Evolutionary conservation across 2,113 vertebrate species (phyloP).

Genomic region (Nycticorax nycticorax): DNA sequence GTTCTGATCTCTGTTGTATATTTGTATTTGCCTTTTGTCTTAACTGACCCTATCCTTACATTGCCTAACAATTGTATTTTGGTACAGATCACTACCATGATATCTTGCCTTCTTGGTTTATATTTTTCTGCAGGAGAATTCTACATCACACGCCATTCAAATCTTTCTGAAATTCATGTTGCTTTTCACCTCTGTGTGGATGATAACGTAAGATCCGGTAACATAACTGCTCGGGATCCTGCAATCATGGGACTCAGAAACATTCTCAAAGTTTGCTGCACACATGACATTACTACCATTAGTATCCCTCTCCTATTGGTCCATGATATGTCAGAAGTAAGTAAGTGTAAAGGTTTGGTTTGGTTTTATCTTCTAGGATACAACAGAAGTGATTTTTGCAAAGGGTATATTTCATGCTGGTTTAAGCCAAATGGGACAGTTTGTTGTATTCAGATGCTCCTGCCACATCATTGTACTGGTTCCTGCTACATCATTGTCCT

Average conservation of each 20-base stretch:
- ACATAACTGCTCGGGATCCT: slow-evolving; percentile 92
- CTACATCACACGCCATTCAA: slow-evolving; percentile 94
- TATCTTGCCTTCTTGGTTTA: not conserved
- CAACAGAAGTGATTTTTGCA: not conserved
- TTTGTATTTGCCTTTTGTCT: not conserved
- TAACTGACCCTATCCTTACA: not conserved
- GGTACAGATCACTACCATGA: not conserved
- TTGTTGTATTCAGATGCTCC: not conserved
- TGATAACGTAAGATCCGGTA: slow-evolving; percentile 91
- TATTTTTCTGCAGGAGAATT: slow-evolving; percentile 86
- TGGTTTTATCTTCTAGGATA: not conserved
- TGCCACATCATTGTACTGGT: not conserved
- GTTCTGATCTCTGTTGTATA: not conserved
- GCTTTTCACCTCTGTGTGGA: slow-evolving; percentile 98
- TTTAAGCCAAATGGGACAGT: not conserved
- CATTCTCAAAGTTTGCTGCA: slow-evolving; percentile 98
- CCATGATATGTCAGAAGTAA: slow-evolving; percentile 97
- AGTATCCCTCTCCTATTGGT: slow-evolving; percentile 93
- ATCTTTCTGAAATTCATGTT: slow-evolving; percentile 93
- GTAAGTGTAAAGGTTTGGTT: not conserved
- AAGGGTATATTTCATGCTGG: not conserved
- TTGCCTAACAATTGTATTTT: not conserved
- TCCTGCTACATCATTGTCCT: not conserved
- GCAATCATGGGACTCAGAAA: slow-evolving; percentile 98
- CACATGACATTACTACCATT: slow-evolving; percentile 93